Evolutionary conservation across 2,113 vertebrate species (phyloP), one percentile per base, ranked within the genome.

Genomic region (Myiozetetes cayanensis): DNA sequence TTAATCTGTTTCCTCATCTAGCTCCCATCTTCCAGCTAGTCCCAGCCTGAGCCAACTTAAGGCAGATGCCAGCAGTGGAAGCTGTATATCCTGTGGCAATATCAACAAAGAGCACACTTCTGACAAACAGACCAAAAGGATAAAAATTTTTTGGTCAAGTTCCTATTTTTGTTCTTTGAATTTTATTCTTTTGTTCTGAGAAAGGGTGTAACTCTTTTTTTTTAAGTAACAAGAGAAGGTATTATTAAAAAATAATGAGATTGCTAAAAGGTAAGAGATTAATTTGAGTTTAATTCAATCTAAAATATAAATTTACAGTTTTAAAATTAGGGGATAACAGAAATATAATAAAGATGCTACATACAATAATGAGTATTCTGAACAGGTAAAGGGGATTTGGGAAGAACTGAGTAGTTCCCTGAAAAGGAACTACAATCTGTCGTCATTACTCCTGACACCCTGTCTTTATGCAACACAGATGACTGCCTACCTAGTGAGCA

Each of bases 31-130:
- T 73, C 27, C 75, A 80, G 80, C 66, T 53, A 93, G 37, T 73
- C 18, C 44, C 67, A 93, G 14, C 50, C 62, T 37, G 41, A 86
- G 89, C 83, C 87, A 88, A 12, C 59, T 78, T 0, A 85, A 85
- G 68, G 65, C 95, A 96, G 77, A 94, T 78, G 89, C 52, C 92
- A 93, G 70, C n/a, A 91, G 43, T 89, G 39, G 77, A 92, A 89
- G 89, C 87, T 67, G 50, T 30, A 87, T 46, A 85, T 44, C 89
- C 91, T 55, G 80, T 85, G 81, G 80, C 87, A 94, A 85, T 67
- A 56, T 66, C 4, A 6, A 93, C 91, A 91, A 89, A 93, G 73
- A 84, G 43, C 50, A 25, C 11, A 6, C 62, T 79, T 46, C 59
- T 66, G 68, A 68, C 67, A 89, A 86, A 90, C 33, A 85, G 41